These are phyloP conservation scores for Macrotrachela quadricornifera DNA, from an alignment of 1,140 invertebrate genomes.

Conservation along the genomic window DNA sequence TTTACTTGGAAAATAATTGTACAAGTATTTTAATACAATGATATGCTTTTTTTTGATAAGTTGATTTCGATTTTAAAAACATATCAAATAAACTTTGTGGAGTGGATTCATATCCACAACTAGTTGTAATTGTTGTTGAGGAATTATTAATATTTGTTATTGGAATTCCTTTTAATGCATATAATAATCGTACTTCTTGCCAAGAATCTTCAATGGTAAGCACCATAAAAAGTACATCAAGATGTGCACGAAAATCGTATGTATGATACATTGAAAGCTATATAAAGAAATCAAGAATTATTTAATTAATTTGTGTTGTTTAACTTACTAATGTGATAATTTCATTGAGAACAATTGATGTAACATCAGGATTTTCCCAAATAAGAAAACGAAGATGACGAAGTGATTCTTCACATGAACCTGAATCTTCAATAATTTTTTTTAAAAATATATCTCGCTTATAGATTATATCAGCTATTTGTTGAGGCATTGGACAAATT, in stretches of 20 bases:
- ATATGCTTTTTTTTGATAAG: slow-evolving; percentile 86
- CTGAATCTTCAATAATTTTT: slow-evolving; percentile 79
- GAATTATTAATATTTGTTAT: slow-evolving; percentile 38
- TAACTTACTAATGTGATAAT: slow-evolving; percentile 46
- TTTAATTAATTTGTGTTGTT: slow-evolving; percentile 43
- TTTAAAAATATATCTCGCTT: slow-evolving; percentile 60
- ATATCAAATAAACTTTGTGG: slow-evolving; percentile 77
- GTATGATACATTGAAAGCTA: slow-evolving; percentile 34
- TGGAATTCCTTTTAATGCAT: slow-evolving; percentile 66
- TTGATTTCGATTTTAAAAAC: slow-evolving; percentile 66
- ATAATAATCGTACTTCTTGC: slow-evolving; percentile 73
- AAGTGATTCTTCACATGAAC: slow-evolving; percentile 64
- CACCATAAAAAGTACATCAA: slow-evolving; percentile 64
- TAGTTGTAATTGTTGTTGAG: too few relatives aligned
- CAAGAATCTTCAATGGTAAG: slow-evolving; percentile 77
- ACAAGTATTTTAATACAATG: slow-evolving; percentile 89
- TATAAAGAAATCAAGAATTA: too few relatives aligned
- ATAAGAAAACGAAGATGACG: slow-evolving; percentile 67
- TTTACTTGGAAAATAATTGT: slow-evolving; percentile 54
- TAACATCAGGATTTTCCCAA: slow-evolving; percentile 87
- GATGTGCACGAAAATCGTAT: slow-evolving; percentile 70
- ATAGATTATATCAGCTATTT: slow-evolving; percentile 58
- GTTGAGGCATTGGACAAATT: too few relatives aligned
- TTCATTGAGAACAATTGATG: slow-evolving; percentile 61
- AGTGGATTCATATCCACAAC: slow-evolving; percentile 39